Percentiles rank a stretch among this genome's conserved stretches.
These are phyloP conservation scores for Subacronicta megacephala DNA, from an alignment of 2,888 invertebrate genomes.

Conservation along the genomic window DNA sequence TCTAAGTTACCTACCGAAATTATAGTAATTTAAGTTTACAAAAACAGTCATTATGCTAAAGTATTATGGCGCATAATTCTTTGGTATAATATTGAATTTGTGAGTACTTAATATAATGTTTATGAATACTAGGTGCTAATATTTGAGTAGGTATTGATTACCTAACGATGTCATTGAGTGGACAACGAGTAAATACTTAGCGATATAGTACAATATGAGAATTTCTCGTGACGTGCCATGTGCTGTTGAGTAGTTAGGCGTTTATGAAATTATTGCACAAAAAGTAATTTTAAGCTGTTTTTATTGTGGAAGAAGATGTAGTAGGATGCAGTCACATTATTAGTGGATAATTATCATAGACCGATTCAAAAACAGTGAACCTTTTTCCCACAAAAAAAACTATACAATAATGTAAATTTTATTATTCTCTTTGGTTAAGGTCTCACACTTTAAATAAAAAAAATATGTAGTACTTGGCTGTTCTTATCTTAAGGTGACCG, in stretches of 20 bases:
- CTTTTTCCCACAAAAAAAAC: no score
- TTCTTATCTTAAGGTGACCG: not conserved
- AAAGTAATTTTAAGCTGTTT: constrained; percentile 62
- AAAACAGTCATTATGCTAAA: constrained; percentile 42
- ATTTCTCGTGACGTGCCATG: constrained; percentile 72
- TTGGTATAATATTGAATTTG: constrained; percentile 53
- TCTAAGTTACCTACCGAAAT: constrained; percentile 57
- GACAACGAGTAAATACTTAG: constrained; percentile 66
- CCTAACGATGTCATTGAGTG: constrained; percentile 51
- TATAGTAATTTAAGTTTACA: constrained; percentile 40
- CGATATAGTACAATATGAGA: constrained; percentile 68
- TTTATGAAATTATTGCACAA: constrained; percentile 77
- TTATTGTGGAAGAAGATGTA: constrained; percentile 6
- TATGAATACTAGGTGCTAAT: constrained; percentile 78
- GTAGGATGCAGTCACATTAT: constrained; percentile 29
- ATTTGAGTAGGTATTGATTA: constrained; percentile 47
- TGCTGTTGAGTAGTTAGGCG: constrained; percentile 68
- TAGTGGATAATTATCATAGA: no score
- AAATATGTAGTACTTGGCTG: no score
- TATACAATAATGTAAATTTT: no score
- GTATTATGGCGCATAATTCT: constrained; percentile 51
- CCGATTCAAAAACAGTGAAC: no score
- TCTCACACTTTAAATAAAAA: no score
- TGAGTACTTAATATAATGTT: constrained; percentile 67
- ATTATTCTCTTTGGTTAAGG: no score